Evolutionary conservation across 2,113 vertebrate species (phyloP).

Genomic region (Malurus elegans): DNA sequence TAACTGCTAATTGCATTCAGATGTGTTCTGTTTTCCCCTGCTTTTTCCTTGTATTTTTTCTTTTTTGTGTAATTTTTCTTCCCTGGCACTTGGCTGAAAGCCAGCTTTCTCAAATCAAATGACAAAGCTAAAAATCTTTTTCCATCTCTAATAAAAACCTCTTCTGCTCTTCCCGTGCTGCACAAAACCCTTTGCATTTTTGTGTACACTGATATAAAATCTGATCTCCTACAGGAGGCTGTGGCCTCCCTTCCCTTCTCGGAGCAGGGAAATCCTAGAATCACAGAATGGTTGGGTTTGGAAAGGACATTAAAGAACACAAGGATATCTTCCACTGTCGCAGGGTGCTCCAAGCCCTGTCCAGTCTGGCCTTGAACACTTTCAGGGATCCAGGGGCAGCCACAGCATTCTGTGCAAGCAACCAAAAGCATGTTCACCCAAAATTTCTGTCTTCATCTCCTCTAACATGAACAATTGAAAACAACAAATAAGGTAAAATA

Average conservation of each 20-base stretch:
- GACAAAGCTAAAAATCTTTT: neutral
- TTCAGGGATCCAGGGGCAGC: neutral
- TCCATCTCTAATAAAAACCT: neutral
- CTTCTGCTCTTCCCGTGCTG: neutral
- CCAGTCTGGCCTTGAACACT: neutral
- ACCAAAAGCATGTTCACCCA: neutral
- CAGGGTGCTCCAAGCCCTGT: accelerated
- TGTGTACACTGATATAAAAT: neutral
- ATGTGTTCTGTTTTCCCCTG: neutral
- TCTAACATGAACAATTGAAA: neutral
- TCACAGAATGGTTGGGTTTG: neutral
- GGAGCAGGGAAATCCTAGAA: neutral
- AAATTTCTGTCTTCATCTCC: neutral
- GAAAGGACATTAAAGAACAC: neutral
- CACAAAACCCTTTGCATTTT: neutral
- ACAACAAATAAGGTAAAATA: neutral
- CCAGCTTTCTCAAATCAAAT: neutral
- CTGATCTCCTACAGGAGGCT: neutral
- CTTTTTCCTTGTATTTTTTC: neutral
- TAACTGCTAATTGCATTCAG: neutral
- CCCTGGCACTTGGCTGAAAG: neutral
- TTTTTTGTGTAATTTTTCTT: neutral
- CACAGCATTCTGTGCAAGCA: neutral
- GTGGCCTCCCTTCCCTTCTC: neutral
- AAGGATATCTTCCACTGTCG: accelerated